A percentile compares a stretch with the other conserved stretches of the same genome.
Evolutionary conservation across 2,797 vertebrate species (phyloP).

Genomic region (Cercopithecus hamlyni): DNA sequence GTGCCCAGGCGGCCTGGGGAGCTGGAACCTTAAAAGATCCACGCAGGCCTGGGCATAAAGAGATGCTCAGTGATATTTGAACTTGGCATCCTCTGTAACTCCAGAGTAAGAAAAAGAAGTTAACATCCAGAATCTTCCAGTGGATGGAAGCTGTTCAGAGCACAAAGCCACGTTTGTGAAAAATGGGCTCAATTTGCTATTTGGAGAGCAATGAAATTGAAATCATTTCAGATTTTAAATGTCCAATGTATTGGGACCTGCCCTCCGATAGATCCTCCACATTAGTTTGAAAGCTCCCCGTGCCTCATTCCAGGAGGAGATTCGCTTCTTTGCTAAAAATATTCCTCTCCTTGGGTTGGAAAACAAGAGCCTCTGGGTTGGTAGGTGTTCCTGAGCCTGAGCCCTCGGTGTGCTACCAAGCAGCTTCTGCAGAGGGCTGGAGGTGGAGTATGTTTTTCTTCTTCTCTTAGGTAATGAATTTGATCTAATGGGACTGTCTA

Average conservation of each 20-base stretch:
- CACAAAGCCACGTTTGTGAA: constrained; percentile 43
- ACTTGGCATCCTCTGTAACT: not conserved
- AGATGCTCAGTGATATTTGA: not conserved
- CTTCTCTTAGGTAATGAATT: constrained; percentile 72
- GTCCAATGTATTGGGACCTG: constrained; percentile 61
- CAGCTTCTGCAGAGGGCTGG: not conserved
- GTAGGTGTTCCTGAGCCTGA: not conserved
- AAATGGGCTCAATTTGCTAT: constrained; percentile 70
- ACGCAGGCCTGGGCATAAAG: not conserved
- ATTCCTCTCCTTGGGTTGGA: constrained; percentile 35
- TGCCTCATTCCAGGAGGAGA: constrained; percentile 14
- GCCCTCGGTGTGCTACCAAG: not conserved
- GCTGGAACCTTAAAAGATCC: not conserved
- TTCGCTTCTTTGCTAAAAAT: constrained; percentile 35
- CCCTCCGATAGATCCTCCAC: constrained; percentile 65
- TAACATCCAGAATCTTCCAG: constrained; percentile 2
- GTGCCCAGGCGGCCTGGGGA: not conserved
- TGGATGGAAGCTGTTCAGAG: constrained; percentile 33
- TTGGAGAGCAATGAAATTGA: constrained; percentile 71
- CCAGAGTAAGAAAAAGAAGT: not conserved
- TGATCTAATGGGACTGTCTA: constrained; percentile 74
- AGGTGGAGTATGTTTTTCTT: constrained; percentile 46
- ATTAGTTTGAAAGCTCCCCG: constrained; percentile 40
- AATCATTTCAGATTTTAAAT: constrained; percentile 72
- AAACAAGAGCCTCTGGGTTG: not conserved